These are phyloP conservation scores for Micrastur ruficollis DNA, from an alignment of 2,797 vertebrate genomes.

Conservation along the genomic window DNA sequence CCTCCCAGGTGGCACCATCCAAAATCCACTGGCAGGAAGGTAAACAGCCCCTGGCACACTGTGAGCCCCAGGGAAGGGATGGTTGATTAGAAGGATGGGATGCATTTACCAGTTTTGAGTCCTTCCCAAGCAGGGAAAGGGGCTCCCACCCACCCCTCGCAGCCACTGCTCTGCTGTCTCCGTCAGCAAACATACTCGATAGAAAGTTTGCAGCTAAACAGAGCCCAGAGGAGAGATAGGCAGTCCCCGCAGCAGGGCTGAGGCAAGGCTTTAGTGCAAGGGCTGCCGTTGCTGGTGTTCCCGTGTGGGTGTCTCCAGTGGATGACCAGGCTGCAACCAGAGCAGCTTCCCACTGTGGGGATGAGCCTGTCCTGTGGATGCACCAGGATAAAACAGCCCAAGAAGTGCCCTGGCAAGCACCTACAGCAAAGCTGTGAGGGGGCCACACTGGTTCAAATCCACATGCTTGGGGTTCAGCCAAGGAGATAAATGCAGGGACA, in stretches of 20 bases:
- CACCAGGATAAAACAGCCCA: not conserved
- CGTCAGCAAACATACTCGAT: not conserved
- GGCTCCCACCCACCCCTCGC: not conserved
- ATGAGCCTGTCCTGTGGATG: not conserved
- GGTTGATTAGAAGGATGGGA: not conserved
- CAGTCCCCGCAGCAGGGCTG: not conserved
- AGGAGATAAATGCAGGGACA: not conserved
- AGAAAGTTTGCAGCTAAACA: not conserved
- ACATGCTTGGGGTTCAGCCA: not conserved
- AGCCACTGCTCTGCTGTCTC: not conserved
- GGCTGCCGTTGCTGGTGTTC: not conserved
- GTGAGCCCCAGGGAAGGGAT: not conserved
- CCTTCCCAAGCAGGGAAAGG: not conserved
- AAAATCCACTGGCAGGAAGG: not conserved
- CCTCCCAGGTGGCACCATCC: not conserved
- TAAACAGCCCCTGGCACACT: not conserved
- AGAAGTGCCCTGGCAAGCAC: not conserved
- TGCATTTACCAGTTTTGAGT: not conserved
- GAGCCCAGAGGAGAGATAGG: not conserved
- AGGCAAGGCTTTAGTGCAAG: not conserved
- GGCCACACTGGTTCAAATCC: not conserved
- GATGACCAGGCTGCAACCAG: not conserved
- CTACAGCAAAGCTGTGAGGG: not conserved
- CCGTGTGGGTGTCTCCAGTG: accelerated
- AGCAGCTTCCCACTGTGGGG: not conserved